A percentile compares a stretch with the other conserved stretches of the same genome.
phyloP scores from a whole-genome alignment of 2,797 vertebrate genomes.

The Alfaro cultratus region DNA sequence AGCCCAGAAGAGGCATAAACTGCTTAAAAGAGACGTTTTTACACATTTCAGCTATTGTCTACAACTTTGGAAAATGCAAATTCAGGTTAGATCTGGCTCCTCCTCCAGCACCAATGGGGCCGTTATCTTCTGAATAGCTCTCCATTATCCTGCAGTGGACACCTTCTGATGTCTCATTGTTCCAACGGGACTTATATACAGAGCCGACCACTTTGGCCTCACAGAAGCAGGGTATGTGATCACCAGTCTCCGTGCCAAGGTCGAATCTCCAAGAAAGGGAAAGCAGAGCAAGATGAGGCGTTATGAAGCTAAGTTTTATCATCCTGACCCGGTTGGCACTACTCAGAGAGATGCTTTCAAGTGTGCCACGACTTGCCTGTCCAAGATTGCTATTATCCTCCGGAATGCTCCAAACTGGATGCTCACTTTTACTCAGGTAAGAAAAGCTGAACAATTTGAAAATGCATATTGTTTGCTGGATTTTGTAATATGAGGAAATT shows the following conservation, averaged over 20 bases:
- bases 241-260: not conserved
- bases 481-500: not conserved
- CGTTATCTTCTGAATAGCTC: conserved; percentile 25
- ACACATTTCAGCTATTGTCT: not conserved
- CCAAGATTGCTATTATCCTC: conserved; percentile 73
- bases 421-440: conserved; percentile 77
- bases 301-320: conserved; percentile 8
- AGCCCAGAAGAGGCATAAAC: not conserved
- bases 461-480: not conserved
- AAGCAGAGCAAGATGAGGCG: conserved; percentile 32
- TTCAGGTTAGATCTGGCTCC: not conserved
- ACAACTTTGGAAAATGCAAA: not conserved
- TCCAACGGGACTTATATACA: conserved; percentile 33
- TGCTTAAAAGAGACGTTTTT: not conserved
- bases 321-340: not conserved
- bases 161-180: conserved; percentile 37
- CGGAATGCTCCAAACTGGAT: conserved; percentile 71
- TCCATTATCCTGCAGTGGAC: conserved; percentile 21
- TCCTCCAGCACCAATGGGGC: not conserved
- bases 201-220: not conserved
- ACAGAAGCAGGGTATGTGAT: not conserved
- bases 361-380: conserved; percentile 63
- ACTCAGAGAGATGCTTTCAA: conserved; percentile 24
- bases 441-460: not conserved
- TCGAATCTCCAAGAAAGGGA: not conserved